Conservation (phyloP, 2,797 vertebrate species). For the Chelonia mydas region DNA sequence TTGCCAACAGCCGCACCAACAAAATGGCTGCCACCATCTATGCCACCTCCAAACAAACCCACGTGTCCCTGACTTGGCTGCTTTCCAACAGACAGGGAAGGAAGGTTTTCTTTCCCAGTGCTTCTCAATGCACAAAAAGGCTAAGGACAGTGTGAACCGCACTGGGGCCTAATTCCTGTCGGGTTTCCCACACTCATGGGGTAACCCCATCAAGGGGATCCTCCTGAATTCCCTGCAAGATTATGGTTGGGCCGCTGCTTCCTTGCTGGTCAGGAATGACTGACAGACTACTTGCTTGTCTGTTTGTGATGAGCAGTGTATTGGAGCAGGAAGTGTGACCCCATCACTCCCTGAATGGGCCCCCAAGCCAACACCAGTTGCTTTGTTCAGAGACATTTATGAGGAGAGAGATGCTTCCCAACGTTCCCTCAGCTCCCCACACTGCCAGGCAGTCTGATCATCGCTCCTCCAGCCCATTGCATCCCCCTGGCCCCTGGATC, state of each 20-base stretch:
- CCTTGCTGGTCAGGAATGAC: neutral
- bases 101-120: neutral
- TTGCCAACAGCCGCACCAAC: neutral
- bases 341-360: neutral
- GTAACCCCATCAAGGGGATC: neutral
- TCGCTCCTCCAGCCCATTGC: neutral
- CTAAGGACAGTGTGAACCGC: neutral
- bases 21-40: neutral
- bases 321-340: neutral
- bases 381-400: neutral
- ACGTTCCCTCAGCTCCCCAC: neutral
- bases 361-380: neutral
- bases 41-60: neutral
- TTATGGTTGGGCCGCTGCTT: neutral
- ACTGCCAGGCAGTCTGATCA: neutral
- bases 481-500: neutral
- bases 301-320: neutral
- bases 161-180: neutral
- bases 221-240: neutral
- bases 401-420: neutral
- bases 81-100: neutral
- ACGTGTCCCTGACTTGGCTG: neutral
- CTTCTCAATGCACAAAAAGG: neutral
- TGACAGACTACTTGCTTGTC: neutral
- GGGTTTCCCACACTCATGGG: neutral